These are phyloP conservation scores for Aspidiotus destructor DNA, from an alignment of 2,888 invertebrate genomes.

Conservation along the genomic window DNA sequence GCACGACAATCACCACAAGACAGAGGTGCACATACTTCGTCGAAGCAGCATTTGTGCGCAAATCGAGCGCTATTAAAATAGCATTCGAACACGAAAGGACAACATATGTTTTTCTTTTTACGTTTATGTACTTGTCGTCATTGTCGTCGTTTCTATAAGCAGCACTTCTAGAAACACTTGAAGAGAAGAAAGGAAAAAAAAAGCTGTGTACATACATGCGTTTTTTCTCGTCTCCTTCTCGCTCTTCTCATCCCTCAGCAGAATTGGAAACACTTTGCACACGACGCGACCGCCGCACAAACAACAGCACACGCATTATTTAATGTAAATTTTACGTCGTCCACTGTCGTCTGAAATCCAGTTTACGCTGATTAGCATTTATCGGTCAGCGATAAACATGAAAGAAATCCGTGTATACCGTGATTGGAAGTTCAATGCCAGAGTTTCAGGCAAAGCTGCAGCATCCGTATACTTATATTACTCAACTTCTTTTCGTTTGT, in stretches of 20 bases:
- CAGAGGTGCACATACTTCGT: not conserved
- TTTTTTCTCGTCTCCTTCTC: conserved; percentile 11
- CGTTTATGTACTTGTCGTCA: not conserved
- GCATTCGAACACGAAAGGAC: conserved; percentile 20
- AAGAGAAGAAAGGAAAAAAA: no score
- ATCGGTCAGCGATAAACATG: conserved; percentile 12
- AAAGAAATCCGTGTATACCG: not conserved
- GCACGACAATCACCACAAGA: not conserved
- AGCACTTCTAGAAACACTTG: no score
- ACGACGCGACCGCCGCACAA: not conserved
- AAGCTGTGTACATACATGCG: not conserved
- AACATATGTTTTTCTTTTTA: conserved; percentile 14
- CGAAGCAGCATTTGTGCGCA: not conserved
- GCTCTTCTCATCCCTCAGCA: conserved; percentile 6
- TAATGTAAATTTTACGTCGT: conserved; percentile 32
- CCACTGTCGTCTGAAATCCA: conserved; percentile 22
- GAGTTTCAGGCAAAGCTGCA: not conserved
- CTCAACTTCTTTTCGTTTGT: no score
- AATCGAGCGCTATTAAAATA: conserved; percentile 20
- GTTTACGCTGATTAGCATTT: conserved; percentile 27
- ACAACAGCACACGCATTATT: conserved; percentile 16
- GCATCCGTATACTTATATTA: not conserved
- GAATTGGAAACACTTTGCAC: conserved; percentile 14
- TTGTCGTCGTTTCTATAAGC: not conserved
- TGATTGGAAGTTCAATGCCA: not conserved